phyloP scores from a whole-genome alignment of 2,113 vertebrate genomes.

The Cyanoramphus novaezelandiae region DNA sequence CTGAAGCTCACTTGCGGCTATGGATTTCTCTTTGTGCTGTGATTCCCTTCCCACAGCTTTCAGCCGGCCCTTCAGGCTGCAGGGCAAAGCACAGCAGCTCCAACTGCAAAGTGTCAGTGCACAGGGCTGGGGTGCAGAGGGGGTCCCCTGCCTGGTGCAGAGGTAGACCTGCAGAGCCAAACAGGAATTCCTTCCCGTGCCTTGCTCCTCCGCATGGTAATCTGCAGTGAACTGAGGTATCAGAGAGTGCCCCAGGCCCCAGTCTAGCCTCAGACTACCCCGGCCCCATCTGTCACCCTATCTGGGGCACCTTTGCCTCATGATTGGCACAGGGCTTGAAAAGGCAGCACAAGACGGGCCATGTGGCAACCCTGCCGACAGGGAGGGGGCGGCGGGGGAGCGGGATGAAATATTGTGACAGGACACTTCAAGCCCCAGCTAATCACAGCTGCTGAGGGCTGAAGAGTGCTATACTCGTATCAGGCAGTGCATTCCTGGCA shows the following conservation, averaged over 20 bases:
- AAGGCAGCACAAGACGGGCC: slow-evolving; percentile 65
- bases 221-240: neutral
- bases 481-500: slow-evolving; percentile 65
- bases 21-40: neutral
- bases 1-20: neutral
- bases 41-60: neutral
- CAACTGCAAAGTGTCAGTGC: neutral
- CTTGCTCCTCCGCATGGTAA: neutral
- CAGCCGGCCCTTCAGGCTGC: neutral
- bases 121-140: neutral
- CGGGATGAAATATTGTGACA: slow-evolving; percentile 73
- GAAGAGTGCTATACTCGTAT: slow-evolving; percentile 53
- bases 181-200: neutral
- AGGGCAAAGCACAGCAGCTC: neutral
- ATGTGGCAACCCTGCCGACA: slow-evolving; percentile 49
- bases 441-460: slow-evolving; percentile 70
- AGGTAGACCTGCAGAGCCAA: neutral
- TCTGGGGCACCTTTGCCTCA: slow-evolving; percentile 60
- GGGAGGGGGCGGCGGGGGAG: neutral
- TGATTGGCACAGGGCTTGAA: slow-evolving; percentile 65
- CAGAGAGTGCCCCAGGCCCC: slow-evolving; percentile 9
- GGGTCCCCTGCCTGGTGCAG: neutral
- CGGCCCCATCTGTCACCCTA: slow-evolving; percentile 76
- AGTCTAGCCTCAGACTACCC: slow-evolving; percentile 52
- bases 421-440: slow-evolving; percentile 66